These are phyloP conservation scores for Gymnarchus niloticus DNA, from an alignment of 2,113 vertebrate species.

Conservation along the genomic window DNA sequence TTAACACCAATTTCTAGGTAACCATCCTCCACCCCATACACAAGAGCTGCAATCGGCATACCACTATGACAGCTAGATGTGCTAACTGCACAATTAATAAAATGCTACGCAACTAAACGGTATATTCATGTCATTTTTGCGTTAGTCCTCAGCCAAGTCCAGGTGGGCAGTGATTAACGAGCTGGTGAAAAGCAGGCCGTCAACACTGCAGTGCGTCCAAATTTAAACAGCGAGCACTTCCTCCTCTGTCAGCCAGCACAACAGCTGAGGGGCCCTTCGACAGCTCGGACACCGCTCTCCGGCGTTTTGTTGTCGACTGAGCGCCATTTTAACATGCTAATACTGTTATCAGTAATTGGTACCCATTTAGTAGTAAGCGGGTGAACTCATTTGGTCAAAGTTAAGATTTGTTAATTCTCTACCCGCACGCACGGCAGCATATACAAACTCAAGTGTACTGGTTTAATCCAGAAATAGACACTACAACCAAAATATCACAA, in stretches of 20 bases:
- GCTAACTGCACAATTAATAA: neutral
- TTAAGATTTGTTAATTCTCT: no score
- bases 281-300: no score
- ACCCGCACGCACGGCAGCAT: no score
- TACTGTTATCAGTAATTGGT: no score
- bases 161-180: slow-evolving; percentile 57
- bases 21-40: neutral
- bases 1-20: neutral
- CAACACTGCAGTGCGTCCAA: slow-evolving; percentile 46
- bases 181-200: slow-evolving; percentile 46
- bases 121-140: neutral
- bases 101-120: neutral
- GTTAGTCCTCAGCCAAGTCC: slow-evolving; percentile 41
- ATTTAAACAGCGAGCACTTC: slow-evolving; percentile 45
- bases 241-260: slow-evolving; percentile 21
- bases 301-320: no score
- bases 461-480: no score
- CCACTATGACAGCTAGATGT: neutral
- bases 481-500: neutral
- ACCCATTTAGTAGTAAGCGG: no score
- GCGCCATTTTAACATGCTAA: no score
- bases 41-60: neutral
- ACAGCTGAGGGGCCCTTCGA: neutral
- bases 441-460: neutral
- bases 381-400: no score